Base-by-base conservation (phyloP, 2,888 invertebrate species). In the Ypsolopha sequella region DNA sequence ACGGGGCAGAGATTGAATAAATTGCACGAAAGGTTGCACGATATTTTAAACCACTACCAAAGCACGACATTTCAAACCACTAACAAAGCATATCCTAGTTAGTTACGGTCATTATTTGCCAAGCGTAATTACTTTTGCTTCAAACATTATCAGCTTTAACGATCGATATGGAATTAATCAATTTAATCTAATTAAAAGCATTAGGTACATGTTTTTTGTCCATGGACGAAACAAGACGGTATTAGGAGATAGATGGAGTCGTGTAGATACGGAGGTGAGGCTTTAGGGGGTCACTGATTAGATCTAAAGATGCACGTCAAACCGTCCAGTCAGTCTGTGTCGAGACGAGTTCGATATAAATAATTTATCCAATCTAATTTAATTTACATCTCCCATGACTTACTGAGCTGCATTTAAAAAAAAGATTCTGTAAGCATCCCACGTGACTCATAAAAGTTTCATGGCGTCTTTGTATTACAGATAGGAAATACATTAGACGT, bases 171-270 rank as follows among this genome's bases (percentile, higher is more conserved):
- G 75, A 78, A 78, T 81, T 80, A 85, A 84, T 84, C 84, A 84
- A 85, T 85, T 81, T 84, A 85, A 85, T 85, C 80, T 86, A 86
- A 86, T 86, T 86, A 86, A 86, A 85, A 81, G 80, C 80, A 79
- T 82, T 84, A n/a, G n/a, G n/a, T n/a, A 81, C 82, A 80, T 78
- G 73, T 84, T 84, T 85, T 85, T 85, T 84, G 80, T 80, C 72
- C 75, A 68, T 65, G 66, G 76, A 68, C 75, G 76, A 79, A 81
- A 84, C 81, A 81, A 85, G 82, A 77, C 73, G 74, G 76, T 78
- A 79, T 82, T 80, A 84, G 72, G 65, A 82, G 85, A 86, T 85
- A 73, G 65, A 86, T 85, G 73, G 65, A 75, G 71, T 76, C 76
- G 76, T 76, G 70, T 63, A 81, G 84, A 84, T 85, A 71, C 67